Evolutionary conservation across 2,113 vertebrate genomes (phyloP).

Genomic region (Anarrhichthys ocellatus): DNA sequence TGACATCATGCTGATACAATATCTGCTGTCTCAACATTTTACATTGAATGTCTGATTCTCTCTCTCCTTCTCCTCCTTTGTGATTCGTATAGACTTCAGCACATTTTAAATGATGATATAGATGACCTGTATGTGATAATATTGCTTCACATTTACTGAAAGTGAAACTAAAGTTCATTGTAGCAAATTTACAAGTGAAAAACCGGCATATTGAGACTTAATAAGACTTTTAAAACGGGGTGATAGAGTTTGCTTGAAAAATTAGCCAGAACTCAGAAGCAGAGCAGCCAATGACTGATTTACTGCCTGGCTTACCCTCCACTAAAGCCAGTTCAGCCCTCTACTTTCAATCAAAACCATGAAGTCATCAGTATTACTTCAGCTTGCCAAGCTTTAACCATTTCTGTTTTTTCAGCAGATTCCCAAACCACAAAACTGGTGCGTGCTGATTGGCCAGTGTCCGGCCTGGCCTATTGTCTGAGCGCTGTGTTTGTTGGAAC

Average conservation of each 20-base stretch:
- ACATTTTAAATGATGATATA: background rate
- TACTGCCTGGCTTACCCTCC: conserved; percentile 49
- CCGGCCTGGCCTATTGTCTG: conserved; percentile 67
- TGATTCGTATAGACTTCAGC: background rate
- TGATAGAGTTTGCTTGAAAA: conserved; percentile 47
- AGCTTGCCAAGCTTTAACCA: conserved; percentile 64
- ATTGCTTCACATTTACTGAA: background rate
- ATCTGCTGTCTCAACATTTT: background rate
- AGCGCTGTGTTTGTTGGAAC: conserved; percentile 58
- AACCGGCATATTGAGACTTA: background rate
- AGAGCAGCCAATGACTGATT: conserved; percentile 36
- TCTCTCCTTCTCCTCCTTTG: background rate
- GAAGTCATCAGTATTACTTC: conserved; percentile 81
- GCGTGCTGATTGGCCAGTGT: conserved; percentile 74
- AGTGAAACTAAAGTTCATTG: background rate
- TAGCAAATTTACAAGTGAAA: background rate
- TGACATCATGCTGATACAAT: background rate
- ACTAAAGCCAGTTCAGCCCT: conserved; percentile 71
- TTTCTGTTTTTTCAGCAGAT: conserved; percentile 86
- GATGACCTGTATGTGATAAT: background rate
- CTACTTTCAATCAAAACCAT: conserved; percentile 75
- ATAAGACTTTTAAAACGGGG: background rate
- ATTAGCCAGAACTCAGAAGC: conserved; percentile 31
- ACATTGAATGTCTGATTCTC: background rate
- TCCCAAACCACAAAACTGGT: conserved; percentile 78